Conservation (phyloP, 2,888 invertebrate species). For the Philonicus albiceps region DNA sequence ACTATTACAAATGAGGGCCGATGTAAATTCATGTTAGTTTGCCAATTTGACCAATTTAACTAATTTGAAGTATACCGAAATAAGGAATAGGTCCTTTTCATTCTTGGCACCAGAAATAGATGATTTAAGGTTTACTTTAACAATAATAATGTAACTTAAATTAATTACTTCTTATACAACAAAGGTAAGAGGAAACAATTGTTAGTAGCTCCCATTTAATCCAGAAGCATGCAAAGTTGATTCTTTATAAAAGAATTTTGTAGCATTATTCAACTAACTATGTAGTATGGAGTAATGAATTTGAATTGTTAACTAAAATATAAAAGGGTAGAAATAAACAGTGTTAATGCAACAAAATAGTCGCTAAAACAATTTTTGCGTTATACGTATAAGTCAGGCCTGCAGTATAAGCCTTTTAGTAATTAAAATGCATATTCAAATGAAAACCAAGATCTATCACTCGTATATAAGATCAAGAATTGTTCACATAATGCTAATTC, state of each 20-base stretch:
- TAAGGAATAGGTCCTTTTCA: background rate
- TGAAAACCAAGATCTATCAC: no score
- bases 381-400: no score
- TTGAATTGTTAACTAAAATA: no score
- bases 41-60: background rate
- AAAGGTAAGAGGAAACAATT: background rate
- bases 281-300: no score
- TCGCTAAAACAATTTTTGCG: no score
- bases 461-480: no score
- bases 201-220: background rate
- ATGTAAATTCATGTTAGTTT: background rate
- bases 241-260: background rate
- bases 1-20: slow-evolving; percentile 4
- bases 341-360: no score
- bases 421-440: no score
- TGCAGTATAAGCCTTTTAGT: no score
- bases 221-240: background rate
- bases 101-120: background rate
- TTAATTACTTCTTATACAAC: background rate
- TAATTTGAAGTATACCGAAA: background rate
- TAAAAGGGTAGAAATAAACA: no score
- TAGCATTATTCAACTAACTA: no score
- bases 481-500: no score
- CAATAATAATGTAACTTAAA: background rate
- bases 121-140: background rate